Percentiles rank a stretch among this genome's conserved stretches.
These are phyloP conservation scores for Drosophila parvula DNA, from an alignment of 1,140 invertebrate genomes.

Conservation along the genomic window DNA sequence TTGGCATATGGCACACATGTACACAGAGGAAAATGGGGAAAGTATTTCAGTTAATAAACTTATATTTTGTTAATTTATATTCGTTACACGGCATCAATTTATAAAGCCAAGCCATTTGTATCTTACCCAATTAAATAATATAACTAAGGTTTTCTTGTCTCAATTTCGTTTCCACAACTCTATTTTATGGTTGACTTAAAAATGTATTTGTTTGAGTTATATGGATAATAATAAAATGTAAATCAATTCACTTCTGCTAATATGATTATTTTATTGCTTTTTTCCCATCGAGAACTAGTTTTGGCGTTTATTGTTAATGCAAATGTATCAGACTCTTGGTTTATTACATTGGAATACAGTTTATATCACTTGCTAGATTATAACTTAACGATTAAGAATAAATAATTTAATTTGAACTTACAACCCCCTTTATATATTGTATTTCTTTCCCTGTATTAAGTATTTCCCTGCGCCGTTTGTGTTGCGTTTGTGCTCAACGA, in stretches of 20 bases:
- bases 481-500: slow-evolving; percentile 20
- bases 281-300: background rate
- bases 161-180: no score
- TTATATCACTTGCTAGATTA: background rate
- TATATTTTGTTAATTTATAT: no score
- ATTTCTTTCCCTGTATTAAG: background rate
- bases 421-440: background rate
- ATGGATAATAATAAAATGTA: background rate
- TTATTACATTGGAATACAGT: background rate
- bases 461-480: background rate
- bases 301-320: background rate
- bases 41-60: no score
- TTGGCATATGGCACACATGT: slow-evolving; percentile 4
- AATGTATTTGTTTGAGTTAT: background rate
- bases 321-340: background rate
- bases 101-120: no score
- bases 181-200: background rate
- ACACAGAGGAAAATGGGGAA: background rate
- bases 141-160: no score
- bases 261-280: background rate
- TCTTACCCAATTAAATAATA: no score
- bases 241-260: background rate
- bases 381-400: background rate
- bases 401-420: background rate
- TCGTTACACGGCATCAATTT: no score